A percentile compares a stretch with the other conserved stretches of the same genome.
Conservation (phyloP, 2,113 vertebrate genomes). For the Madoqua kirkii region DNA sequence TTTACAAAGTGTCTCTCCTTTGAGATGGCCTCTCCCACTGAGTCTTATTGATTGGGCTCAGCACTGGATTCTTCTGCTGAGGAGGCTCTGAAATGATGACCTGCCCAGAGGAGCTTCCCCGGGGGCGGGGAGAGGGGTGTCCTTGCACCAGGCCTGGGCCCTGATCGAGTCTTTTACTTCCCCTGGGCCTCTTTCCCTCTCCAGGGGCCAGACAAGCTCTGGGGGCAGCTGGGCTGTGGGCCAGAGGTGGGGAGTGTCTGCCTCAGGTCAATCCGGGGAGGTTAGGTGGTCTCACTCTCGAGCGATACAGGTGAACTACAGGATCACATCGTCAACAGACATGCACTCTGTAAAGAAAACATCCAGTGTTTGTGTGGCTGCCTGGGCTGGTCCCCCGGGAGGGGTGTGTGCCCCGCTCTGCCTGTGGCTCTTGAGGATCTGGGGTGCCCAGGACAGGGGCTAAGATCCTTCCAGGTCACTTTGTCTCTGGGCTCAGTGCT, state of each 20-base stretch:
- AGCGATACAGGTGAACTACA: fast-evolving
- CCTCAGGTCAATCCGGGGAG: fast-evolving
- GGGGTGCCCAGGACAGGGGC: background rate
- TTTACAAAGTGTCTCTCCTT: background rate
- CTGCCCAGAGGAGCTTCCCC: fast-evolving
- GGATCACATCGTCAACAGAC: fast-evolving
- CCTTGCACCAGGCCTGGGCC: background rate
- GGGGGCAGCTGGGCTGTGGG: background rate
- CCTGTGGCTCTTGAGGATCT: no score
- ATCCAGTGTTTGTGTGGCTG: fast-evolving
- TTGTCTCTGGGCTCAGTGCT: fast-evolving
- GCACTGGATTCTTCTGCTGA: background rate
- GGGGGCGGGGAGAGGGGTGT: fast-evolving
- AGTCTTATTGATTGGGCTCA: background rate
- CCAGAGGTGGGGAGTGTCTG: background rate
- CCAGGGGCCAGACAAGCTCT: fast-evolving
- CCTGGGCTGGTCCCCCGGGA: fast-evolving
- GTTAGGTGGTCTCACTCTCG: fast-evolving
- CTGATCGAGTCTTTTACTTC: background rate
- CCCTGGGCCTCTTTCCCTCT: background rate
- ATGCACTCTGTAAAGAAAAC: fast-evolving
- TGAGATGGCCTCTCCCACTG: background rate
- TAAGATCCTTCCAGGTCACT: background rate
- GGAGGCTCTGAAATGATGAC: background rate
- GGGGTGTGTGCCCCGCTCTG: fast-evolving